Evolutionary conservation across 2,888 invertebrate species (phyloP).

Genomic region (Marronus borbonicus): DNA sequence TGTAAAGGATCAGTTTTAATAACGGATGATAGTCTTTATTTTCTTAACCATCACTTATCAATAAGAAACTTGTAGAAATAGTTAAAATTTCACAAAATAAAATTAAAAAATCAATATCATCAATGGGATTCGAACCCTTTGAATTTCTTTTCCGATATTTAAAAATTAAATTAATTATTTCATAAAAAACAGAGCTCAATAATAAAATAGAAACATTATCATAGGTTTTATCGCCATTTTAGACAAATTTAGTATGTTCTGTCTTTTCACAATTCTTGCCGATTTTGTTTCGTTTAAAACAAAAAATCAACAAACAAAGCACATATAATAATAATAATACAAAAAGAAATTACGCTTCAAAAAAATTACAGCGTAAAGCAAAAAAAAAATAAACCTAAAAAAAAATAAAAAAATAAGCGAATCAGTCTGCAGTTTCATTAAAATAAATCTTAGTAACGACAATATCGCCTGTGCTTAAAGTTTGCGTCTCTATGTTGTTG

Average conservation of each 20-base stretch:
- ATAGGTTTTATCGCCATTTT: neutral
- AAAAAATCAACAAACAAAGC: neutral
- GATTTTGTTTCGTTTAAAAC: neutral
- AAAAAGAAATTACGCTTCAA: constrained; percentile 10
- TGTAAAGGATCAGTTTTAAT: no score
- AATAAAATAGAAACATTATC: no score
- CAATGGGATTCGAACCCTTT: no score
- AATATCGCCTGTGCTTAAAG: constrained; percentile 92
- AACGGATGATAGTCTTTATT: no score
- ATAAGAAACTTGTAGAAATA: no score
- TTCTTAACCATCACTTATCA: no score
- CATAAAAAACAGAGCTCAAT: no score
- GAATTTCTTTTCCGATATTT: no score
- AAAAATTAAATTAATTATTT: no score
- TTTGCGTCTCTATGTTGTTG: constrained; percentile 82
- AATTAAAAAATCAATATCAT: no score
- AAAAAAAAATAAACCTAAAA: constrained; percentile 23
- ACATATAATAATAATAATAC: neutral
- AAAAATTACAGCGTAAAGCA: constrained; percentile 19
- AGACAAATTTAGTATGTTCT: neutral
- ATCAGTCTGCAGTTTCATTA: constrained; percentile 61
- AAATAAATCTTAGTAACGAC: constrained; percentile 88
- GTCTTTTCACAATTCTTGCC: neutral
- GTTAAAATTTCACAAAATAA: no score
- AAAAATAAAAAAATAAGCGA: constrained; percentile 29